Conservation (phyloP, 2,888 invertebrate species). For the Tridacna crocea region DNA sequence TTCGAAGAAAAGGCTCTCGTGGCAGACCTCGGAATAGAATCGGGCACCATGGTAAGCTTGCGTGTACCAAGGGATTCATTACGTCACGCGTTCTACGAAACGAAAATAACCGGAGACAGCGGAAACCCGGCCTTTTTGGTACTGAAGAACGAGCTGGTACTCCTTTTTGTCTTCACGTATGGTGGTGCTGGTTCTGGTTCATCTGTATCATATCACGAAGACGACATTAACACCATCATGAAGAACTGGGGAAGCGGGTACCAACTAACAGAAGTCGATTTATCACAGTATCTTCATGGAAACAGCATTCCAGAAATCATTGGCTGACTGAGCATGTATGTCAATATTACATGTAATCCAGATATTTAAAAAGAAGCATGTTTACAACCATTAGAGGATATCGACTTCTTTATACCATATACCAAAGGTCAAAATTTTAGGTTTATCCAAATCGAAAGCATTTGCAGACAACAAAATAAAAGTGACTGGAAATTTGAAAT, state of each 20-base stretch:
- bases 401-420: no score
- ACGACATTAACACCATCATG: slow-evolving; percentile 69
- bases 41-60: slow-evolving; percentile 56
- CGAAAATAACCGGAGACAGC: slow-evolving; percentile 70
- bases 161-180: slow-evolving; percentile 71
- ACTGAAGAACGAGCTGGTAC: slow-evolving; percentile 68
- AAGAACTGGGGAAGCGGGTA: slow-evolving; percentile 62
- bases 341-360: no score
- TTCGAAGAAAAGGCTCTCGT: slow-evolving; percentile 74
- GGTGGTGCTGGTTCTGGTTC: slow-evolving; percentile 71
- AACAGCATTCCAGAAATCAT: slow-evolving; percentile 41
- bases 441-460: no score
- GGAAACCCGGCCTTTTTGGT: slow-evolving; percentile 74
- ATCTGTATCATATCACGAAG: slow-evolving; percentile 65
- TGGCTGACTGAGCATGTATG: not conserved
- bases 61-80: slow-evolving; percentile 40
- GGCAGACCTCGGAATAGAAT: slow-evolving; percentile 59
- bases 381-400: no score
- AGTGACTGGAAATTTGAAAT: no score
- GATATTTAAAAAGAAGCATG: no score
- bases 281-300: slow-evolving; percentile 40
- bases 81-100: slow-evolving; percentile 63
- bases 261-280: slow-evolving; percentile 65
- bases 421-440: no score
- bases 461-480: no score